Conservation (phyloP, 2,113 vertebrate species). For the Seriola quinqueradiata region DNA sequence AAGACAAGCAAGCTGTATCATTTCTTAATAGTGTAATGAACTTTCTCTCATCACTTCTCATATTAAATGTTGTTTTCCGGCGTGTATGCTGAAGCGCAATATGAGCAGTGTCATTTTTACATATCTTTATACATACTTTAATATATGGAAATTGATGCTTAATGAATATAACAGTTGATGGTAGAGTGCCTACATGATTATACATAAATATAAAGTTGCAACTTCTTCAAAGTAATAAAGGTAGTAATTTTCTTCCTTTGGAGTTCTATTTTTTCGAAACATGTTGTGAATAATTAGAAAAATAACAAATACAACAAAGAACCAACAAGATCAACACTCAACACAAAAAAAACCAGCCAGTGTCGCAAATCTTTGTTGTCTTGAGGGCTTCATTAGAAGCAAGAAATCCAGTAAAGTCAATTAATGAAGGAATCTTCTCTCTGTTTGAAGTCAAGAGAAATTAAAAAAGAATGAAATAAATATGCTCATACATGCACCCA, state of each 20-base stretch:
- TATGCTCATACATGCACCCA: neutral
- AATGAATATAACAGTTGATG: no score
- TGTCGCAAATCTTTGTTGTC: constrained; percentile 16
- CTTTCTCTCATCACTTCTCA: neutral
- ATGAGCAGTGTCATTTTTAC: no score
- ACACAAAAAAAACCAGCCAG: neutral
- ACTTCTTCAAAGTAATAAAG: neutral
- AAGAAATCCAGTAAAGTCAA: constrained; percentile 14
- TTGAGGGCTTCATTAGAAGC: constrained; percentile 36
- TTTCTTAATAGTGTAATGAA: neutral
- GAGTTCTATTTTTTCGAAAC: neutral
- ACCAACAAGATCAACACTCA: neutral
- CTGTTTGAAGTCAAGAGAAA: constrained; percentile 41
- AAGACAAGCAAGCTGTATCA: neutral
- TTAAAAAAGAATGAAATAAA: constrained; percentile 8
- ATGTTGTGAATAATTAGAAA: neutral
- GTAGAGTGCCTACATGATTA: no score
- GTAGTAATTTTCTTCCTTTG: neutral
- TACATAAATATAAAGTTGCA: neutral
- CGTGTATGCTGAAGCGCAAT: no score
- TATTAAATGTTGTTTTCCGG: no score
- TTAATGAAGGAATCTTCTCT: constrained; percentile 31
- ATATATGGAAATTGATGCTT: no score
- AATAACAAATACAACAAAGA: neutral
- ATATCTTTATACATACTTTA: no score